phyloP scores from a whole-genome alignment of 2,888 invertebrate genomes.

The Rhorus exstirpatorius region DNA sequence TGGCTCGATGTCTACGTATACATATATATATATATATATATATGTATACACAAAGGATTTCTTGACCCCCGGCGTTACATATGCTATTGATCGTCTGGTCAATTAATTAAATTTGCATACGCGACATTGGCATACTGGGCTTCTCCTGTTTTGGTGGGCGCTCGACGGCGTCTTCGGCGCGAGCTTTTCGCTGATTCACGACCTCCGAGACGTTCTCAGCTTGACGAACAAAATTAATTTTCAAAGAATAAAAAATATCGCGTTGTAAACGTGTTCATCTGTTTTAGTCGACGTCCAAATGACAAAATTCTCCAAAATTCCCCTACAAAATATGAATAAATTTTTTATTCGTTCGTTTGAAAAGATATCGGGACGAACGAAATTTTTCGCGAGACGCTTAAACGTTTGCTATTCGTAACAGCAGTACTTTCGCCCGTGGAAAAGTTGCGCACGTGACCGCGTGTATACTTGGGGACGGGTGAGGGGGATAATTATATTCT shows the following conservation, averaged over 20 bases:
- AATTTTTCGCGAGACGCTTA: constrained; percentile 20
- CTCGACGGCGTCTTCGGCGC: constrained; percentile 42
- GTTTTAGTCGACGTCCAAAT: not conserved
- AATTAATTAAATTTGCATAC: constrained; percentile 72
- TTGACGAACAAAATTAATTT: constrained; percentile 23
- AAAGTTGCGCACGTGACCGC: constrained; percentile 58
- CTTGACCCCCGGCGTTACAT: constrained; percentile 64
- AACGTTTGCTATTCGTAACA: constrained; percentile 57
- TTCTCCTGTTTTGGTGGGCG: constrained; percentile 63
- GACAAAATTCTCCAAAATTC: not conserved
- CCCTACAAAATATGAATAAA: not conserved
- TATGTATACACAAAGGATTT: constrained; percentile 31
- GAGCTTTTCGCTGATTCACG: constrained; percentile 44
- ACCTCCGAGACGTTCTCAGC: constrained; percentile 52
- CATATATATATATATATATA: constrained; percentile 23
- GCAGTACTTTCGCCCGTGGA: constrained; percentile 44
- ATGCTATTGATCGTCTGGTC: constrained; percentile 71
- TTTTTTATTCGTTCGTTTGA: not conserved
- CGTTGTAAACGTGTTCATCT: no score
- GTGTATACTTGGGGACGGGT: constrained; percentile 26
- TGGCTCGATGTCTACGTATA: constrained; percentile 48
- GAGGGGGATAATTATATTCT: constrained; percentile 66
- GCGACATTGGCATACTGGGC: constrained; percentile 70
- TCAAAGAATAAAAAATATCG: no score
- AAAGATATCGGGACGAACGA: not conserved